phyloP scores from a whole-genome alignment of 2,797 vertebrate genomes.

The Chloroceryle amazona region DNA sequence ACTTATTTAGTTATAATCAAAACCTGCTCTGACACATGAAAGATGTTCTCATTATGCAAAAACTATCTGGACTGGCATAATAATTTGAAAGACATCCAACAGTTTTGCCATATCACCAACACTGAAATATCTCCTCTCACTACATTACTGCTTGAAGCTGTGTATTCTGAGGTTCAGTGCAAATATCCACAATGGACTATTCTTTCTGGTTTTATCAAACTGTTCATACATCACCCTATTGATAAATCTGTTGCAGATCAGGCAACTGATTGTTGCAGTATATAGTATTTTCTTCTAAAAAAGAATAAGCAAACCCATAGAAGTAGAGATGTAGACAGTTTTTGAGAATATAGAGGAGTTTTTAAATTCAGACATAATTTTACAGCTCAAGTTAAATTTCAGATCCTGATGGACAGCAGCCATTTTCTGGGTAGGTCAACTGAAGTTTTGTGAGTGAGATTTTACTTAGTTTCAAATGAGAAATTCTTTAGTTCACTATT shows the following conservation, averaged over 20 bases:
- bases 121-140: neutral
- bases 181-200: neutral
- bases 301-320: neutral
- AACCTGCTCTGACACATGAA: slow-evolving; percentile 75
- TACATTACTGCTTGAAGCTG: neutral
- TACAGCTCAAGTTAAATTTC: neutral
- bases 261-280: neutral
- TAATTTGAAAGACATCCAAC: slow-evolving; percentile 74
- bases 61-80: slow-evolving; percentile 68
- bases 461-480: neutral
- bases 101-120: neutral
- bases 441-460: neutral
- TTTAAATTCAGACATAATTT: neutral
- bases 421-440: neutral
- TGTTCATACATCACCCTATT: neutral
- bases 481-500: neutral
- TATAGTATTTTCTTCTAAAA: neutral
- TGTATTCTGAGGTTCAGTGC: neutral
- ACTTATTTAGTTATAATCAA: slow-evolving; percentile 79
- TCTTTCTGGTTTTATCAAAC: neutral
- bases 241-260: neutral
- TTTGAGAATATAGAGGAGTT: neutral
- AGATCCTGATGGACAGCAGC: neutral
- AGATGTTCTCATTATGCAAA: slow-evolving; percentile 78
- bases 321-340: neutral